phyloP scores from a whole-genome alignment of 1,140 invertebrate species.

The Brachionus paranguensis region DNA sequence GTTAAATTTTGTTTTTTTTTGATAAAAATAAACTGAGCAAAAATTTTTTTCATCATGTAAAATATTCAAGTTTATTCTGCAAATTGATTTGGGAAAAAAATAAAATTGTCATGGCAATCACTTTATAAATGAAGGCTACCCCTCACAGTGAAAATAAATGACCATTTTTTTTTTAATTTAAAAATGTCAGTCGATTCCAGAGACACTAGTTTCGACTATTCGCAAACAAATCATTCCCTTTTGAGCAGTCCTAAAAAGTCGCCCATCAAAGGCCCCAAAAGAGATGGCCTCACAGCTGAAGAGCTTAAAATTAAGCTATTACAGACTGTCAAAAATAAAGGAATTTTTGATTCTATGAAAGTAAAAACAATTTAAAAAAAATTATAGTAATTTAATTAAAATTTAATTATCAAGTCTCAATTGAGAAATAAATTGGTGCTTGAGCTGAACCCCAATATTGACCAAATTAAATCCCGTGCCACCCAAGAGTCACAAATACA shows the following conservation, averaged over 20 bases:
- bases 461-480: neutral
- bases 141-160: neutral
- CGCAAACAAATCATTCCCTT: neutral
- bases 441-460: constrained; percentile 25
- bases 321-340: constrained; percentile 34
- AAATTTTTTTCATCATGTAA: neutral
- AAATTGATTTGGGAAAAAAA: neutral
- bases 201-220: constrained; percentile 25
- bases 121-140: neutral
- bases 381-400: neutral
- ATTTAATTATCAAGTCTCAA: constrained; percentile 14
- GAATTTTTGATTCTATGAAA: constrained; percentile 35
- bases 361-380: neutral
- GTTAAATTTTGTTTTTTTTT: neutral
- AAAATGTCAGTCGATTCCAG: constrained; percentile 12
- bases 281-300: neutral
- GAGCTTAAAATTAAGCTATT: constrained; percentile 20
- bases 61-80: neutral
- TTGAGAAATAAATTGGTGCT: constrained; percentile 29
- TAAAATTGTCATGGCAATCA: neutral
- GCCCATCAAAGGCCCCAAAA: neutral
- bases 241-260: neutral
- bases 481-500: neutral
- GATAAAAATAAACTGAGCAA: neutral
- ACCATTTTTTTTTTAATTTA: neutral